Base-by-base conservation (phyloP, 92 coral and sea anemone species). In the Parazoanthus atlanticus region DNA sequence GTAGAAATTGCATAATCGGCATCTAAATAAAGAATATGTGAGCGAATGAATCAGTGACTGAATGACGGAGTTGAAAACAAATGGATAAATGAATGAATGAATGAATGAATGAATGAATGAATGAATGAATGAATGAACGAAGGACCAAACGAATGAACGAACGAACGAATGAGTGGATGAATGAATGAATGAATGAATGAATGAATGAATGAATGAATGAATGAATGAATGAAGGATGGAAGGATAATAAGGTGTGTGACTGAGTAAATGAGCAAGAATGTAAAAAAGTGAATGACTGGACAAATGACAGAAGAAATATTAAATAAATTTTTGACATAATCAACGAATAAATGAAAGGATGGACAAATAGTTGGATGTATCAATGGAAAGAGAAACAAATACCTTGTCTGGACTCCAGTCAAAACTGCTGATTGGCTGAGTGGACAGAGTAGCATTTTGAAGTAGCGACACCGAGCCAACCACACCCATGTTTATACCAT, bases 321-420 rank as follows among this genome's bases (percentile, higher is more conserved):
- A 36, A 43, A 43, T 43, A 43, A 43, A 9, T 43, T 9, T 43
- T 9, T 6, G 0, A 43, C 49, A 43, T 76, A 36, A 2, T 36
- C 4, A 33, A 47, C 34, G 31, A 77, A 33, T n/a, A 38, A 28
- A 38, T 5, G 16, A 17, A 79, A 79, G 11, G 38, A 26, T 56
- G 34, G 61, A 67, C 16, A n/a, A 17, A 74, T 74, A 3, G 71
- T 6, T 11, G 36, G 16, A 80, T 6, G 34, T 31, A 5, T 29
- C 33, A 30, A 11, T 17, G 19, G 74, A 12, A 11, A 46, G 29
- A 58, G 19, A 70, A 70, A 88, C 78, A 32, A 67, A 29, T 83
- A 97, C 99, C 97, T 97, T 97, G 75, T 97, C 99, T 67, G 98
- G 98, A 70, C 99, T 95, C 99, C 99, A 97, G 91, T 97, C 99